Base-by-base conservation (phyloP, 2,888 invertebrate species). In the Apeira syringaria region DNA sequence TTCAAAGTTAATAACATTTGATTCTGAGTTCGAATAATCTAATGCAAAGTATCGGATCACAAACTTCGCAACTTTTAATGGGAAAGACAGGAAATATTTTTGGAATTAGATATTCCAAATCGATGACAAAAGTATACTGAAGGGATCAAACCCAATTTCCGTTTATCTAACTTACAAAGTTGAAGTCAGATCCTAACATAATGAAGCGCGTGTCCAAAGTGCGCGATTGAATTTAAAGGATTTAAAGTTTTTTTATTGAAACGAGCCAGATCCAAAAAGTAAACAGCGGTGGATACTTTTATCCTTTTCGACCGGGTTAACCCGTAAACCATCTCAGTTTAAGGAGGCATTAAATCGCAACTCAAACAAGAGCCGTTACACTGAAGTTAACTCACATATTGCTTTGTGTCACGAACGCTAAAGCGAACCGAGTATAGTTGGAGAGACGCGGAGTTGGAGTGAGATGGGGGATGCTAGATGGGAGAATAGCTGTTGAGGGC, bases 291-390 rank as follows among this genome's bases (percentile, higher is more conserved):
- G 72, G 70, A 80, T 81, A 84, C 83, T 85, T 84, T 80, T 80
- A 87, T 83, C 85, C 81, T 74, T 84, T 84, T 81, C 80, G 76
- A 74, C 70, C 80, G 80, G 81, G 85, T 82, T 87, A 86, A 87
- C 86, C 86, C 84, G 84, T 87, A 86, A 89, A 89, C 84, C 87
- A 86, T 88, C 87, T 85, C 85, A 85, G 87, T 87, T 89, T 85
- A 87, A 87, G 87, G 86, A 85, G 85, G 87, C 89, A 88, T 89
- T 88, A 89, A 88, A 89, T 88, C 85, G 87, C 88, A 87, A 89
- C 86, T 88, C 86, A 87, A 88, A 89, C 89, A 87, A 87, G 86
- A 85, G 79, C 84, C 82, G 87, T 88, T 88, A 87, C 85, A 85
- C 72, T 77, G 85, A 86, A 88, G 86, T 88, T 85, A 86, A 87